Evolutionary conservation across 2,888 invertebrate species (phyloP), one percentile per base, ranked within the genome.

Genomic region (Mactromeris polynyma): DNA sequence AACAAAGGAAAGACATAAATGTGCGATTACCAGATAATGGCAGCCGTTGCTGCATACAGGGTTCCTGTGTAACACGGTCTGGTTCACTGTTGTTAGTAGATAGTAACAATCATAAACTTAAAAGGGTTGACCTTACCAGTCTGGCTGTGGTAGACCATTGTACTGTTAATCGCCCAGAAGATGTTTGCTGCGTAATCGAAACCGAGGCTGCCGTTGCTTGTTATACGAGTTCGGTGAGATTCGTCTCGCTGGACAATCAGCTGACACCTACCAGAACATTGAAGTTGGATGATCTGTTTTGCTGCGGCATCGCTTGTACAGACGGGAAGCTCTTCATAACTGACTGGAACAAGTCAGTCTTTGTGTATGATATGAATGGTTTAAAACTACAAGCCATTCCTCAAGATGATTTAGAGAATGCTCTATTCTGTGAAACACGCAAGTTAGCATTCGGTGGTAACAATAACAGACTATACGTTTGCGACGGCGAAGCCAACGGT

Each of bases 81-180:
- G 77, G 77, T 77, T 77, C 40, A 19, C 40, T 77, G 11, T 21
- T 51, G 21, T n/a, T 81, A 17, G 81, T 33, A 17, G 81, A 81
- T 31, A 33, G 26, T 21, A 40, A 33, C 46, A 81, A 81, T 21
- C 1, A 31, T 17, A 81, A 51, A 81, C 51, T 81, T 31, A 81
- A 81, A 31, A 51, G n/a, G 4, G 51, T 81, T 14, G 54, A 81
- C 51, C 31, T 81, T 2, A 51, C 81, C 31, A 51, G 51, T 17
- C 51, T 51, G 26, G 9, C 51, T 51, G 51, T 81, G 9, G 33
- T 33, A n/a, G 81, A 81, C 42, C 21, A 81, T 33, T 64, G 26
- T 64, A 26, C n/a, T 1, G n/a, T 64, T 26, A 26, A 64, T 64
- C 26, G 58, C 4, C 58, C 58, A 1, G 58, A 64, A 64, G 58